Percentiles rank a stretch among this genome's conserved stretches.
Evolutionary conservation across 1,140 invertebrate genomes (phyloP).

Genomic region (Pseudomyrmex cubaensis): DNA sequence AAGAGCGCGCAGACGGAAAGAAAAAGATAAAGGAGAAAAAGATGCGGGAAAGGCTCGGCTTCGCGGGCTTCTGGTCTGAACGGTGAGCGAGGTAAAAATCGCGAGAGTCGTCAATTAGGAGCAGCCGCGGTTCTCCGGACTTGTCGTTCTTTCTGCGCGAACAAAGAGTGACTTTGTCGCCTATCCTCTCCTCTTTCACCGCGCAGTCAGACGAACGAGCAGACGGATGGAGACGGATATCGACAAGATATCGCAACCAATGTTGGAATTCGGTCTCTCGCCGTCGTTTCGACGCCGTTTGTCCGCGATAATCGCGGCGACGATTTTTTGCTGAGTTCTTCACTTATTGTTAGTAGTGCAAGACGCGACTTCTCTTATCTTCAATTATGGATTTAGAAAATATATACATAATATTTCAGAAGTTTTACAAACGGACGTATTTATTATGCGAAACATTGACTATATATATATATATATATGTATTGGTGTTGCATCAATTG

Average conservation of each 20-base stretch:
- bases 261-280: conserved; percentile 50
- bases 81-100: conserved; percentile 75
- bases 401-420: too few species aligned
- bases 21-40: conserved; percentile 63
- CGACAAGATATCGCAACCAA: conserved; percentile 57
- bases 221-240: conserved; percentile 46
- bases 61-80: conserved; percentile 68
- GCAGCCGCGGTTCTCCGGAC: conserved; percentile 65
- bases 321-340: background rate
- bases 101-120: conserved; percentile 80
- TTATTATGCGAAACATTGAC: too few species aligned
- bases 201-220: background rate
- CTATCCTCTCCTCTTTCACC: background rate
- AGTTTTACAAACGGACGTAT: too few species aligned
- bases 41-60: conserved; percentile 55
- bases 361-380: too few species aligned
- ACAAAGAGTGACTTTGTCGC: conserved; percentile 70
- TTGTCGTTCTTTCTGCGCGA: conserved; percentile 66
- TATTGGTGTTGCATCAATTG: too few species aligned
- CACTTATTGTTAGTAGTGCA: too few species aligned
- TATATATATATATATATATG: too few species aligned
- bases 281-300: conserved; percentile 37
- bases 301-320: conserved; percentile 17
- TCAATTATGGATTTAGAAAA: too few species aligned
- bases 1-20: conserved; percentile 32